A percentile compares a stretch with the other conserved stretches of the same genome.
These are phyloP conservation scores for Aegypius monachus DNA, from an alignment of 2,113 vertebrate species.

Conservation along the genomic window DNA sequence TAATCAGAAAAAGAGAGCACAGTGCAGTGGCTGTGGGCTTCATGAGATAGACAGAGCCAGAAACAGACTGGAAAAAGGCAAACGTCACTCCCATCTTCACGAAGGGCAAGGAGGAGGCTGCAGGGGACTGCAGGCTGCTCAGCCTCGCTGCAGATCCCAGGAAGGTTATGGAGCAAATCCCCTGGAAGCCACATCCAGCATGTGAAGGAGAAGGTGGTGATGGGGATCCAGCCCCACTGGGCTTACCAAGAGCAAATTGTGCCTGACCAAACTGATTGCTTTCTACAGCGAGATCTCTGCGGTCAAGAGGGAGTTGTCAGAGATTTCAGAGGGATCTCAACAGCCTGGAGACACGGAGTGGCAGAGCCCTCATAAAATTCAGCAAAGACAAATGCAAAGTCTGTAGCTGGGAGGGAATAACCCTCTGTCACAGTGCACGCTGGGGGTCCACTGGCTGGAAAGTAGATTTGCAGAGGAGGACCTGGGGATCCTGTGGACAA, in stretches of 20 bases:
- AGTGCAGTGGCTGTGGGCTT: neutral
- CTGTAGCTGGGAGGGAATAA: neutral
- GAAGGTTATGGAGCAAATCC: neutral
- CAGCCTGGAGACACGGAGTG: neutral
- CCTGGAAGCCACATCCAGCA: neutral
- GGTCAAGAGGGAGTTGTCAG: neutral
- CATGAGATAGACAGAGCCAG: neutral
- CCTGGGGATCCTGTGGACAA: neutral
- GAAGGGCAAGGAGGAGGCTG: neutral
- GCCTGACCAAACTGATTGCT: neutral
- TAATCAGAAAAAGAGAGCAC: neutral
- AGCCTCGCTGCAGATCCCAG: neutral
- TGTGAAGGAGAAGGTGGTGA: neutral
- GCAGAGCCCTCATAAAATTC: neutral
- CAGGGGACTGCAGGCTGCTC: neutral
- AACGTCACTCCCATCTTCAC: rapidly evolving
- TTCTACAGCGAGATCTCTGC: neutral
- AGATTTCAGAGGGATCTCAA: neutral
- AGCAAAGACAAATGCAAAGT: neutral
- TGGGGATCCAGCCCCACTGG: neutral
- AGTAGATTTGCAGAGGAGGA: neutral
- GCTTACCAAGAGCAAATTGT: neutral
- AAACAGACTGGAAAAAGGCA: neutral
- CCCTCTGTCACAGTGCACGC: neutral
- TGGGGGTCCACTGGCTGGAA: neutral